A percentile compares a stretch with the other conserved stretches of the same genome.
phyloP scores from a whole-genome alignment of 64 coral and sea anemone genomes.

The Montipora capricornis region DNA sequence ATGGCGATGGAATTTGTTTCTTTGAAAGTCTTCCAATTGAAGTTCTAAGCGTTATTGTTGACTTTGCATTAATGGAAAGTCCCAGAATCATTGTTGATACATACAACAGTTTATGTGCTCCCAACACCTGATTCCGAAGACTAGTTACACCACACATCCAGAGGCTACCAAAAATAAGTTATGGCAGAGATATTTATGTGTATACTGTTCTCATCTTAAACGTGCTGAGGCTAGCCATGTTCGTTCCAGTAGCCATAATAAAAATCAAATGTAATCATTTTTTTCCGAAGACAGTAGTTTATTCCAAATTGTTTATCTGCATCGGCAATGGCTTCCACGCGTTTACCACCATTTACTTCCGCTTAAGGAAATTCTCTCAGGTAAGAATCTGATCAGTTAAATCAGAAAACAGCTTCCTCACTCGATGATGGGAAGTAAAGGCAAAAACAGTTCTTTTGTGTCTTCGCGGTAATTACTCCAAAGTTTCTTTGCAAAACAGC shows the following conservation, averaged over 20 bases:
- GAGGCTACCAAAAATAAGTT: not conserved
- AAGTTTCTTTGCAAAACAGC: slow-evolving; percentile 16
- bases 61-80: not conserved
- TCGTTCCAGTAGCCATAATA: no score
- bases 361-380: no score
- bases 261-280: no score
- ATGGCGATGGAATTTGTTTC: not conserved
- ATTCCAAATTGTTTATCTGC: no score
- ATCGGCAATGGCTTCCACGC: no score
- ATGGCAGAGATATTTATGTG: no score
- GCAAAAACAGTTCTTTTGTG: slow-evolving; percentile 26
- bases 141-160: not conserved
- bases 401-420: slow-evolving; percentile 40
- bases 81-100: not conserved
- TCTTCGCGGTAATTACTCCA: slow-evolving; percentile 19
- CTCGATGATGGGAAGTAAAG: slow-evolving; percentile 13
- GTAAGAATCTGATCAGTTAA: not conserved
- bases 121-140: not conserved
- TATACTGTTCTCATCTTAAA: no score
- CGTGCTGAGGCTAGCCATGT: no score
- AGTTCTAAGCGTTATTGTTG: not conserved
- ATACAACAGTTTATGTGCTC: not conserved
- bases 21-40: not conserved
- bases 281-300: no score
- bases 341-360: no score